Evolutionary conservation across 1,140 invertebrate genomes (phyloP).

Genomic region (Anadara kagoshimensis): DNA sequence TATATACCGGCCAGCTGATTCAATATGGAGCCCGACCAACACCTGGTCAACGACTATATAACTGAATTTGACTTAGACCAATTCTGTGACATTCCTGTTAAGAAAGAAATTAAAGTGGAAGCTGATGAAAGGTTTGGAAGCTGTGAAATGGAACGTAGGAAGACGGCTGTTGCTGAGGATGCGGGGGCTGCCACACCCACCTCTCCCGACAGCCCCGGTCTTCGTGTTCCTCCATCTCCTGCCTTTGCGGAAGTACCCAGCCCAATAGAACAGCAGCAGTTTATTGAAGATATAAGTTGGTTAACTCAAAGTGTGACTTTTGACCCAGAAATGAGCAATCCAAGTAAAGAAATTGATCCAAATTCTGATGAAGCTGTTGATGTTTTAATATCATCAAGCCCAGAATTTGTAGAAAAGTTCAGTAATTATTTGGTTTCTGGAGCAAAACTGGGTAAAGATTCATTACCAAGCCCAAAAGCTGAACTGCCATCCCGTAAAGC

Average conservation of each 20-base stretch:
- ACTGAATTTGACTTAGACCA: conserved; percentile 65
- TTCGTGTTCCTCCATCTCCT: conserved; percentile 46
- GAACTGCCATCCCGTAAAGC: conserved; percentile 16
- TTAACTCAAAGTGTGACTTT: conserved; percentile 51
- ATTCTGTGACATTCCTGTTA: conserved; percentile 48
- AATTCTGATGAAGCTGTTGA: conserved; percentile 47
- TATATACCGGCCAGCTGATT: conserved; percentile 53
- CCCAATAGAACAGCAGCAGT: conserved; percentile 28
- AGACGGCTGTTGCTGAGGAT: conserved; percentile 32
- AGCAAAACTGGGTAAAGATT: conserved; percentile 39
- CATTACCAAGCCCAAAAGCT: conserved; percentile 15
- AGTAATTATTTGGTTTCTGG: conserved; percentile 52
- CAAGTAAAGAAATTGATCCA: conserved; percentile 11
- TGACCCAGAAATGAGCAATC: conserved; percentile 25
- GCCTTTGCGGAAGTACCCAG: conserved; percentile 25
- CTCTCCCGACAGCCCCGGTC: conserved; percentile 40
- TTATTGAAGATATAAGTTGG: conserved; percentile 49
- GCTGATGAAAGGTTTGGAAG: conserved; percentile 42
- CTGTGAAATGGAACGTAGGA: conserved; percentile 42
- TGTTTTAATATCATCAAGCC: conserved; percentile 53
- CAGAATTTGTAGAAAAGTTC: conserved; percentile 55
- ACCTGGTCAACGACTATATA: conserved; percentile 66
- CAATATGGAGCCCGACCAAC: conserved; percentile 57
- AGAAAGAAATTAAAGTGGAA: conserved; percentile 52
- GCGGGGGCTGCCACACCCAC: conserved; percentile 39